A percentile compares a stretch with the other conserved stretches of the same genome.
Conservation (phyloP, 2,113 vertebrate genomes). For the Laterallus jamaicensis region DNA sequence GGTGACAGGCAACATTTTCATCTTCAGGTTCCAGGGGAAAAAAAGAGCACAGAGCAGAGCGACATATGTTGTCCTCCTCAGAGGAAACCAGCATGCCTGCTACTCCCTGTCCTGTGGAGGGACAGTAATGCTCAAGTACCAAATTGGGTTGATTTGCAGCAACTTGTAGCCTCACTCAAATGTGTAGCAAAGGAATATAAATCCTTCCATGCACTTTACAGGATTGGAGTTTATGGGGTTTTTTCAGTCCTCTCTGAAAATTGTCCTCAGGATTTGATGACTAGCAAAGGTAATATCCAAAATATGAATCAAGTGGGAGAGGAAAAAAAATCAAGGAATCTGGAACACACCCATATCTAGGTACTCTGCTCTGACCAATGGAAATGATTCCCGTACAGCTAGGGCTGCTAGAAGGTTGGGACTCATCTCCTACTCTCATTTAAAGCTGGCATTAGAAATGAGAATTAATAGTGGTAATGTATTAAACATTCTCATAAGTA, state of each 20-base stretch:
- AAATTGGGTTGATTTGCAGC: neutral
- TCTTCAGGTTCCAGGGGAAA: neutral
- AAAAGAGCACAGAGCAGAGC: neutral
- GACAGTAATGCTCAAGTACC: neutral
- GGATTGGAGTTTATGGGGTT: neutral
- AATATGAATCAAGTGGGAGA: neutral
- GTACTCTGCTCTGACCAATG: neutral
- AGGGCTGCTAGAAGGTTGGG: neutral
- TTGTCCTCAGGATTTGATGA: neutral
- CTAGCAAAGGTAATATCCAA: neutral
- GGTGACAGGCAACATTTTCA: neutral
- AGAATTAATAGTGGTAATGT: neutral
- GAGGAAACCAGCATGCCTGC: neutral
- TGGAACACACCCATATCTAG: neutral
- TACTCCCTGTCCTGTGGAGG: neutral
- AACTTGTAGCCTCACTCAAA: neutral
- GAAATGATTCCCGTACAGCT: neutral
- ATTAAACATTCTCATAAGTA: neutral
- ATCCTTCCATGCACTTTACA: neutral
- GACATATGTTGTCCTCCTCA: accelerated
- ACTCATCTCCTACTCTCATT: neutral
- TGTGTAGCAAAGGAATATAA: neutral
- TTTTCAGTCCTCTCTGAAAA: neutral
- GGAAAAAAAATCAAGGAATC: neutral
- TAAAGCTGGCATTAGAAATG: neutral